Evolutionary conservation across 2,113 vertebrate genomes (phyloP), one percentile per base, ranked within the genome.

Genomic region (Pseudonaja textilis): DNA sequence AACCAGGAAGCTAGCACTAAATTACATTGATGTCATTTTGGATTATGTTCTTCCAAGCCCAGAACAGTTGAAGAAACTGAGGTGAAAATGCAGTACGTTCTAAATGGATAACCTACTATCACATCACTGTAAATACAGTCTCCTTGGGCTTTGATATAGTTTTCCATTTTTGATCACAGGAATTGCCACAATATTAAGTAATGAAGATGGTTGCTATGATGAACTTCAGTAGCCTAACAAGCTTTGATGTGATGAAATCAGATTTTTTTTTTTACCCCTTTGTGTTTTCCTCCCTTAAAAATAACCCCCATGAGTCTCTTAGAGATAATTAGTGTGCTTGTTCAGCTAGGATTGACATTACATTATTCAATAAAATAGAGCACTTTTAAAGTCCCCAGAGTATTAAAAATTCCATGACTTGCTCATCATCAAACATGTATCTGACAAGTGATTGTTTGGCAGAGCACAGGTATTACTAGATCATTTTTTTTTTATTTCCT

Each of bases 351-450:
- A 56, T 96, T 96, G 96, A 97, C 97, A 97, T 98, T 97, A 96
- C 92, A 87, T 85, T 87, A 89, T 96, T 98, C 97, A 97, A 98
- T 98, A 98, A 98, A 98, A 97, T 97, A 93, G 98, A 98, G 97
- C 96, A 95, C 92, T 97, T 96, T 89, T 93, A 93, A 96, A 96
- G 94, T 96, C 97, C 96, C 96, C 85, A 57, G 96, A 96, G 97
- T 93, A 97, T 95, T 93, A 18, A 95, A 95, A 97, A 95, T 93
- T 94, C 93, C 6, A 3, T 93, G 95, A 92, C 94, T 96, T 96
- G 94, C 96, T 97, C 93, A 94, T 93, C 86, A 92, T 95, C 96
- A 96, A 96, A 96, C 93, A 95, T 89, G 90, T 97, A 95, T 89
- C 94, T 97, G 98, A 97, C 97, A 93, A 57, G 92, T 87, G 92